A percentile compares a stretch with the other conserved stretches of the same genome.
phyloP scores from a whole-genome alignment of 2,797 vertebrate genomes.

The Ctenosaura bakeri region DNA sequence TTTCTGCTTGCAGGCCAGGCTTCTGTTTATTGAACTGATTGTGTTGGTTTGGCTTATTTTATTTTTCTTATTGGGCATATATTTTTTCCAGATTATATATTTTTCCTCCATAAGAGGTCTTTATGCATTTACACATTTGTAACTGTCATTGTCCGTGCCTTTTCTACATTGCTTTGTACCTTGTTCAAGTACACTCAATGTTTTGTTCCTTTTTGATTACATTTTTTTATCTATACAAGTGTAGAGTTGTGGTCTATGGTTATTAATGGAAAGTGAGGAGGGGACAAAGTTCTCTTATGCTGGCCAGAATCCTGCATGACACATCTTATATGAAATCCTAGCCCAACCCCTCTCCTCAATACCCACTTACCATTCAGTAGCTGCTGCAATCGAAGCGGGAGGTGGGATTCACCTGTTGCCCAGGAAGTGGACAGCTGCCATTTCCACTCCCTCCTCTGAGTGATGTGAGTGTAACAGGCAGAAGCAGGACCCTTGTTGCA shows the following conservation, averaged over 20 bases:
- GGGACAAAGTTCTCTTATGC: neutral
- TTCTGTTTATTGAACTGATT: slow-evolving; percentile 57
- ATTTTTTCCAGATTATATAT: slow-evolving; percentile 45
- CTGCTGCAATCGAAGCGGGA: too few relatives aligned
- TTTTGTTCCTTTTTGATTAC: slow-evolving; percentile 30
- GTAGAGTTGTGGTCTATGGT: slow-evolving; percentile 42
- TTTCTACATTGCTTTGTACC: slow-evolving; percentile 43
- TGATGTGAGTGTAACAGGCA: too few relatives aligned
- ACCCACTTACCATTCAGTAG: too few relatives aligned
- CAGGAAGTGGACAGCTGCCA: too few relatives aligned
- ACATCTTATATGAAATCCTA: too few relatives aligned
- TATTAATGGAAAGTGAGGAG: slow-evolving; percentile 10
- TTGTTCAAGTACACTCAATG: neutral
- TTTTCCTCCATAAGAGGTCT: slow-evolving; percentile 59
- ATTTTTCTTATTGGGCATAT: slow-evolving; percentile 54
- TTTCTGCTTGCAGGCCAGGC: slow-evolving; percentile 74
- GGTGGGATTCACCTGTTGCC: too few relatives aligned
- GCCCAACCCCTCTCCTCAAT: too few relatives aligned
- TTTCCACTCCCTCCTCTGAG: too few relatives aligned
- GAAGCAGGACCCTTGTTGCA: too few relatives aligned
- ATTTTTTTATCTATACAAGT: slow-evolving; percentile 53
- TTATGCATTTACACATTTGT: slow-evolving; percentile 52
- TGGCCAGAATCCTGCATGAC: too few relatives aligned
- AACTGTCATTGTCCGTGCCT: slow-evolving; percentile 50
- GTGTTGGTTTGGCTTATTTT: slow-evolving; percentile 53